phyloP scores from a whole-genome alignment of 2,888 invertebrate species.

The Drosophila mimetica region DNA sequence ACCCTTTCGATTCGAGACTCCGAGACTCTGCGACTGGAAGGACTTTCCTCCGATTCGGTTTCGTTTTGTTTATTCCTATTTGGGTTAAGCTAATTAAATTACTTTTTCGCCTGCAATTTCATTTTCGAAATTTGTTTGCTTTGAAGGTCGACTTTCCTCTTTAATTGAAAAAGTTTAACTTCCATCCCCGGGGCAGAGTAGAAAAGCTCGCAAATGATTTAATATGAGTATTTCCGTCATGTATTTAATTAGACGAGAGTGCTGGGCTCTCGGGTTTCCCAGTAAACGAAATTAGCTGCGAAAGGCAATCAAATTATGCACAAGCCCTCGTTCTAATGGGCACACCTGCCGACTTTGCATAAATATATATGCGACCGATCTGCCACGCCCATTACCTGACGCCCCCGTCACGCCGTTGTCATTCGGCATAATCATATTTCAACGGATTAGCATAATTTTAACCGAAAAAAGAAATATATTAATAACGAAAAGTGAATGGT shows the following conservation, averaged over 20 bases:
- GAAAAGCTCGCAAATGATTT: constrained; percentile 45
- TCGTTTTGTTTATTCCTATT: constrained; percentile 50
- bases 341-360: constrained; percentile 39
- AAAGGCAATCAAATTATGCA: constrained; percentile 77
- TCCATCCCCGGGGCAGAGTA: neutral
- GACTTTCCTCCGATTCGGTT: constrained; percentile 51
- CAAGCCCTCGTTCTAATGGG: constrained; percentile 37
- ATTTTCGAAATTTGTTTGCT: constrained; percentile 59
- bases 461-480: constrained; percentile 70
- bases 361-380: constrained; percentile 22
- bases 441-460: constrained; percentile 81
- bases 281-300: constrained; percentile 67
- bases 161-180: constrained; percentile 73
- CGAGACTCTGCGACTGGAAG: constrained; percentile 1
- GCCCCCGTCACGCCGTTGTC: constrained; percentile 63
- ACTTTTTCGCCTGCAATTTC: constrained; percentile 74
- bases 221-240: constrained; percentile 46
- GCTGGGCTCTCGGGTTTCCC: constrained; percentile 19
- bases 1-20: constrained; percentile 15
- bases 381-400: constrained; percentile 38
- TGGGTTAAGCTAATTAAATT: constrained; percentile 73
- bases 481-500: constrained; percentile 81
- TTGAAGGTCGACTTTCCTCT: constrained; percentile 71
- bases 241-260: constrained; percentile 68
- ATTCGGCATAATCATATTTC: constrained; percentile 81